Conservation (phyloP, 2,113 vertebrate genomes). For the Notothenia rossii region DNA sequence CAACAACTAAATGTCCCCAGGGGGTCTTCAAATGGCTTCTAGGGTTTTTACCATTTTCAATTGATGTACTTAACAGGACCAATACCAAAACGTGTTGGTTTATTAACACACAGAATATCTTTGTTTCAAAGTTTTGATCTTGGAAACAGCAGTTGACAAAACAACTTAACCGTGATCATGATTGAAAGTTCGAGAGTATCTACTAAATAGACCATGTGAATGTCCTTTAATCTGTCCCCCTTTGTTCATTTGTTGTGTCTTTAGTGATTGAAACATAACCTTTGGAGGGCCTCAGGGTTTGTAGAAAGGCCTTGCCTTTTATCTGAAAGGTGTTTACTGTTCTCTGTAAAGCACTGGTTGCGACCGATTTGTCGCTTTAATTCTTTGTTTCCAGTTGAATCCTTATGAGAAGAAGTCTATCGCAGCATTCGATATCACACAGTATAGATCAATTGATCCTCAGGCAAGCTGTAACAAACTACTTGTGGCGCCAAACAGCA, state of each 20-base stretch:
- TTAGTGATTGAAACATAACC: not conserved
- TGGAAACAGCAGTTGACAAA: conserved; percentile 4
- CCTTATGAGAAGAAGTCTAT: conserved; percentile 45
- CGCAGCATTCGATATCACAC: conserved; percentile 48
- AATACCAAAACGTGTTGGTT: not conserved
- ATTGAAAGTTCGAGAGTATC: conserved; percentile 7
- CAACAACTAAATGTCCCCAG: not conserved
- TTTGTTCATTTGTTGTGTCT: not conserved
- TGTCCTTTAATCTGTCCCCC: not conserved
- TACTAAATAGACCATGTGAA: not conserved
- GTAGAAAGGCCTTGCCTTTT: not conserved
- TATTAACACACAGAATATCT: not conserved
- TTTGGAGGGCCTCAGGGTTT: not conserved
- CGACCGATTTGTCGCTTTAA: conserved; percentile 56
- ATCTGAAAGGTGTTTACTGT: conserved; percentile 13
- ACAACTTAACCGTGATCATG: not conserved
- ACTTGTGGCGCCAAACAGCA: conserved; percentile 36
- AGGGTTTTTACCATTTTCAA: not conserved
- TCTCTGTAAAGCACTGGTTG: conserved; percentile 13
- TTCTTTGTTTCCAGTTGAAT: conserved; percentile 50
- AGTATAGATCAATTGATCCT: conserved; percentile 63
- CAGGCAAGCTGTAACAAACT: conserved; percentile 41
- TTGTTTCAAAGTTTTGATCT: not conserved
- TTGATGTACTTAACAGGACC: not conserved
- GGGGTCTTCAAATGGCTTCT: not conserved